Evolutionary conservation across 2,888 invertebrate genomes (phyloP).

Genomic region (Synanthedon myopaeformis): DNA sequence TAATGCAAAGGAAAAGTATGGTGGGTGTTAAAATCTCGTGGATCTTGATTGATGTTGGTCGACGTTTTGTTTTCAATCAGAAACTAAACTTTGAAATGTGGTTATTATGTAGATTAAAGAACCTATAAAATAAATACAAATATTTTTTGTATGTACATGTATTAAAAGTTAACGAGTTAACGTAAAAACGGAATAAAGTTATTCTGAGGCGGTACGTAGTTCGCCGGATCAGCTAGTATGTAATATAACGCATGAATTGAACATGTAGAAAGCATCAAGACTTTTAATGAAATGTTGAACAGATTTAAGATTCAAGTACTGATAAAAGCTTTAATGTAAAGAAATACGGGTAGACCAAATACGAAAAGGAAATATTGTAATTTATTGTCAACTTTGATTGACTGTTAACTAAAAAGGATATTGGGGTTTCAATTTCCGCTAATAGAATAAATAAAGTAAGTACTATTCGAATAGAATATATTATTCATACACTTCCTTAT

Average conservation of each 20-base stretch:
- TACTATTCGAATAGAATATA: not conserved
- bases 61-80: not conserved
- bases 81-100: not conserved
- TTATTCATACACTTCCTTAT: not conserved
- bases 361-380: not conserved
- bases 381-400: not conserved
- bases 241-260: too few species aligned
- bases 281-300: too few species aligned
- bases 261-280: too few species aligned
- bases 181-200: too few species aligned
- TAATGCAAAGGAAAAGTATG: conserved; percentile 7
- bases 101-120: too few species aligned
- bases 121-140: too few species aligned
- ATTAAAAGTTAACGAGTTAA: too few species aligned
- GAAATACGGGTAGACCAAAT: not conserved
- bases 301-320: too few species aligned
- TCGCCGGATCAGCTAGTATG: too few species aligned
- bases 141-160: too few species aligned
- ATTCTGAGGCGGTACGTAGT: too few species aligned
- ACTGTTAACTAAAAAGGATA: not conserved
- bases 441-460: not conserved
- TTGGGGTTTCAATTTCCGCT: not conserved
- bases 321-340: too few species aligned
- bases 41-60: not conserved
- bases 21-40: not conserved